These are phyloP conservation scores for Ranitomeya imitator DNA, from an alignment of 2,113 vertebrate species.

Conservation along the genomic window DNA sequence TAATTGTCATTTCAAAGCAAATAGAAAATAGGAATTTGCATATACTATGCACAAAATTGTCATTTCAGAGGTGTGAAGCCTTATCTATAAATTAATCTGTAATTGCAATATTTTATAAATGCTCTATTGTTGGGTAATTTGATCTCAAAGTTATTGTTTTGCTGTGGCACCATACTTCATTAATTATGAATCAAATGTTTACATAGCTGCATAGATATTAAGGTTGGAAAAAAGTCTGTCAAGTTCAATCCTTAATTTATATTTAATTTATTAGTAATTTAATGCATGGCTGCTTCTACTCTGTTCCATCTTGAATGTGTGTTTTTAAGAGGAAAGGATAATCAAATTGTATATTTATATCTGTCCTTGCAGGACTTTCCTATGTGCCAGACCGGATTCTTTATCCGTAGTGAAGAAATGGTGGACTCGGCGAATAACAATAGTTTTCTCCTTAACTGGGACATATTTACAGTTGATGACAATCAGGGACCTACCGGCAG, in stretches of 20 bases:
- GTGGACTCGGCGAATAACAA: neutral
- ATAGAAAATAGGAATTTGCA: neutral
- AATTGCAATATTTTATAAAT: neutral
- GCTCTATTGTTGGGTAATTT: constrained; percentile 9
- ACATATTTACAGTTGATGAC: constrained; percentile 9
- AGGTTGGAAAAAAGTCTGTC: constrained; percentile 2
- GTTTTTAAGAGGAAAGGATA: neutral
- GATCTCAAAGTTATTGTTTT: constrained; percentile 26
- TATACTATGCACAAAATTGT: neutral
- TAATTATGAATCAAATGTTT: constrained; percentile 45
- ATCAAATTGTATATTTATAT: constrained; percentile 27
- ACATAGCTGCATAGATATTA: constrained; percentile 14
- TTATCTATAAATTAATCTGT: neutral
- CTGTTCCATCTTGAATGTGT: constrained; percentile 20
- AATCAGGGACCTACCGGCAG: neutral
- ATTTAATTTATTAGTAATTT: constrained; percentile 43
- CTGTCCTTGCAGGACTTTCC: constrained; percentile 23
- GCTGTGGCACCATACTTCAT: constrained; percentile 12
- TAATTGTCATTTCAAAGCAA: neutral
- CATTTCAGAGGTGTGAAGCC: neutral
- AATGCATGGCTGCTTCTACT: constrained; percentile 20
- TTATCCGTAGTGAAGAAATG: neutral
- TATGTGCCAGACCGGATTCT: neutral
- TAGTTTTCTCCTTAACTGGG: neutral
- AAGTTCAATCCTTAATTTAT: constrained; percentile 33